Conservation (phyloP, 2,113 vertebrate genomes). For the Alectura lathami region DNA sequence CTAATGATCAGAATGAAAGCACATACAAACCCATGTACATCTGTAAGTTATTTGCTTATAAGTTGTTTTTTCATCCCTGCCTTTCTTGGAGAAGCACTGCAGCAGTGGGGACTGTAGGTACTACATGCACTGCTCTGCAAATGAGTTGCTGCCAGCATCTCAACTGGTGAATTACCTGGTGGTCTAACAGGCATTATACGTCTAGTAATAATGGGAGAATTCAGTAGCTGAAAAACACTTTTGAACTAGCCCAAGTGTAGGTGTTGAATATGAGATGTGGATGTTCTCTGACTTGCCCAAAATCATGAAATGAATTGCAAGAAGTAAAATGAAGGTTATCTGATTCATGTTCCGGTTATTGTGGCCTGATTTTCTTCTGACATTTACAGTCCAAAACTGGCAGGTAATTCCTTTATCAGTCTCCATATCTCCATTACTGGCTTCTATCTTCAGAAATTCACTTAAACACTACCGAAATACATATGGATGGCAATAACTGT, state of each 20-base stretch:
- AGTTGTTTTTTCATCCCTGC: neutral
- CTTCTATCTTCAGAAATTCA: neutral
- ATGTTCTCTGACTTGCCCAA: neutral
- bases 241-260: neutral
- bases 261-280: neutral
- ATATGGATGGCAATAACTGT: neutral
- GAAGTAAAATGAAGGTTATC: neutral
- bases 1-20: neutral
- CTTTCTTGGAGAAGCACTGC: neutral
- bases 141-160: neutral
- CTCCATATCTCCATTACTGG: neutral
- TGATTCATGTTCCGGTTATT: neutral
- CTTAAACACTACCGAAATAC: neutral
- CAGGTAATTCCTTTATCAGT: neutral
- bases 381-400: neutral
- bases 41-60: neutral
- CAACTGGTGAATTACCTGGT: neutral
- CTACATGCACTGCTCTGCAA: neutral
- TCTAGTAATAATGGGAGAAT: neutral
- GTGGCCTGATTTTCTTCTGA: neutral
- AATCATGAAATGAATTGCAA: neutral
- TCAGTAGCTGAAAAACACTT: neutral
- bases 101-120: neutral
- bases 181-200: neutral
- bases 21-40: neutral